These are phyloP conservation scores for Lithophane semibrunnea DNA, from an alignment of 2,888 invertebrate genomes.

Conservation along the genomic window DNA sequence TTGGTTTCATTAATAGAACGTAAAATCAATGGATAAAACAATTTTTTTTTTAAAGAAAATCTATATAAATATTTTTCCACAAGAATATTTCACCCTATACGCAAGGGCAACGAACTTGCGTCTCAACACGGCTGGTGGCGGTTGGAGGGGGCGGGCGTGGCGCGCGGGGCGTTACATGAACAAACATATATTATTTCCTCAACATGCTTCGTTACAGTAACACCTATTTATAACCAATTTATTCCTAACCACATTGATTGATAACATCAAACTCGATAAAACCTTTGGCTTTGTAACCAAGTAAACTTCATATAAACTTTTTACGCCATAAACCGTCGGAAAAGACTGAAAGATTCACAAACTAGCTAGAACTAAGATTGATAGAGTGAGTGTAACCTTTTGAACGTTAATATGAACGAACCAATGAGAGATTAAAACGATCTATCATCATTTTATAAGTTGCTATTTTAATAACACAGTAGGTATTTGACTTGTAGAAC, in stretches of 20 bases:
- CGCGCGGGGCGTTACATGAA: too few relatives aligned
- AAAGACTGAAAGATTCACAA: conserved; percentile 36
- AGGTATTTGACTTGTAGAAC: not conserved
- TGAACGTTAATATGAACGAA: conserved; percentile 13
- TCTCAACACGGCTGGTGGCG: too few relatives aligned
- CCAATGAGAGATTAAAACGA: conserved; percentile 5
- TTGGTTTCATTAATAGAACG: too few relatives aligned
- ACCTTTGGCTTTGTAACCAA: not conserved
- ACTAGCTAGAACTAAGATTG: conserved; percentile 51
- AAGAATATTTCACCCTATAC: too few relatives aligned
- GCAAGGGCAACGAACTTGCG: too few relatives aligned
- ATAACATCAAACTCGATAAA: not conserved
- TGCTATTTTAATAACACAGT: not conserved
- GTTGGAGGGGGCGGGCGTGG: too few relatives aligned
- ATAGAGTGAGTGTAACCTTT: conserved; percentile 36
- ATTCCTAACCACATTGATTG: not conserved
- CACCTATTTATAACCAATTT: too few relatives aligned
- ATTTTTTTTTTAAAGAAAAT: too few relatives aligned
- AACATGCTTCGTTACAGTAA: too few relatives aligned
- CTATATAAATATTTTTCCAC: too few relatives aligned
- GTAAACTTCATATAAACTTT: conserved; percentile 7
- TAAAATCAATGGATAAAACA: too few relatives aligned
- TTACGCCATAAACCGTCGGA: not conserved
- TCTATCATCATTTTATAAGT: conserved; percentile 31
- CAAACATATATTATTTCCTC: too few relatives aligned